Conservation (phyloP, 2,797 vertebrate species). For the Spheniscus humboldti region DNA sequence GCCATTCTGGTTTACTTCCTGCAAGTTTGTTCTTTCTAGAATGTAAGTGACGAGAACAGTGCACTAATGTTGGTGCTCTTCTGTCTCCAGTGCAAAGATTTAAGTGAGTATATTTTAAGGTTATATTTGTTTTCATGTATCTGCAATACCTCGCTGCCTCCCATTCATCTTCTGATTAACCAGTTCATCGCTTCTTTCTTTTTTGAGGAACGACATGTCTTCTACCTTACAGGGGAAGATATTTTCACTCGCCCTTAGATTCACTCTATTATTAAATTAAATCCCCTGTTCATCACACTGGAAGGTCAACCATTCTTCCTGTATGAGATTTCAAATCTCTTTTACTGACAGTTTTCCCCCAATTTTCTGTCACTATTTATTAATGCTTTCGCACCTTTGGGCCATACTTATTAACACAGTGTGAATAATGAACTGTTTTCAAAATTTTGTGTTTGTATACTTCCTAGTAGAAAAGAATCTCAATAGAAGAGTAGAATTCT, state of each 20-base stretch:
- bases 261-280: neutral
- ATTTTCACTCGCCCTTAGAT: too few species aligned
- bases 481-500: neutral
- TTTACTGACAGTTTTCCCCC: neutral
- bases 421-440: neutral
- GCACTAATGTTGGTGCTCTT: neutral
- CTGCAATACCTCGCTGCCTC: neutral
- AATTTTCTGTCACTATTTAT: neutral
- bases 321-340: accelerated
- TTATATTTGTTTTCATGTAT: accelerated
- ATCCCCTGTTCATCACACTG: neutral
- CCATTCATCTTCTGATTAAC: neutral
- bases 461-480: neutral
- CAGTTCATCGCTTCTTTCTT: neutral
- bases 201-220: neutral
- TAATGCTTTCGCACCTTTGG: neutral
- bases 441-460: neutral
- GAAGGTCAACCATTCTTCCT: neutral
- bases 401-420: accelerated
- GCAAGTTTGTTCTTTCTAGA: neutral
- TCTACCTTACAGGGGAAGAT: neutral
- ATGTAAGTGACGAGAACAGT: neutral
- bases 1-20: neutral
- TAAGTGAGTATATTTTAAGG: accelerated
- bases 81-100: neutral